phyloP scores from a whole-genome alignment of 2,797 vertebrate genomes.

The Heterohyrax brucei region DNA sequence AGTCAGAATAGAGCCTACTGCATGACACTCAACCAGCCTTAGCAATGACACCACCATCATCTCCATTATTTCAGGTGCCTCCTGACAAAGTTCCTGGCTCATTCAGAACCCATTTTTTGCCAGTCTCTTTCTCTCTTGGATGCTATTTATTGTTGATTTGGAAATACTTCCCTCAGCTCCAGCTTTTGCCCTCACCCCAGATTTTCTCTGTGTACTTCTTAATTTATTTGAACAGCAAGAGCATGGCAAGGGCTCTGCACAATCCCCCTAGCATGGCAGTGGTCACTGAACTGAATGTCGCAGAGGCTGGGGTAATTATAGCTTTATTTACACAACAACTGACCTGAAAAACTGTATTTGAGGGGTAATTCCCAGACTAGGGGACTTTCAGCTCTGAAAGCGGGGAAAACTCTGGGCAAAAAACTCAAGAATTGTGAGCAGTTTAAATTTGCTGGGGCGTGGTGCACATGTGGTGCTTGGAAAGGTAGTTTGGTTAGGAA shows the following conservation, averaged over 20 bases:
- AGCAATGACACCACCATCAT: neutral
- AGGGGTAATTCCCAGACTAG: conserved; percentile 2
- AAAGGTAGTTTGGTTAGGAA: neutral
- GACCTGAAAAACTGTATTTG: conserved; percentile 47
- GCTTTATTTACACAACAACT: conserved; percentile 53
- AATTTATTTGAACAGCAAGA: conserved; percentile 39
- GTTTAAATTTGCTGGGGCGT: neutral
- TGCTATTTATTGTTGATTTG: neutral
- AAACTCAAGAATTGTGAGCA: neutral
- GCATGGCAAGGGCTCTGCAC: conserved; percentile 41
- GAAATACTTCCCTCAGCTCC: conserved; percentile 60
- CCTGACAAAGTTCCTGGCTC: neutral
- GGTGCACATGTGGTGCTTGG: neutral
- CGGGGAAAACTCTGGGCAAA: neutral
- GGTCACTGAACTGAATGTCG: neutral
- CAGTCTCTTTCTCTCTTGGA: neutral
- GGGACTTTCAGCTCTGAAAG: neutral
- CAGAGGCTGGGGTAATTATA: conserved; percentile 8
- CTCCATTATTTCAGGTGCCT: neutral
- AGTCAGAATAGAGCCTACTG: neutral
- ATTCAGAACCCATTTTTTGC: neutral
- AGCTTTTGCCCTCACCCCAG: conserved; percentile 28
- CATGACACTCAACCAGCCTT: neutral
- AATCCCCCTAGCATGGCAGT: conserved; percentile 7
- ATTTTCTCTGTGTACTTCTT: neutral